Evolutionary conservation across 64 coral and sea anemone genomes (phyloP), one percentile per base, ranked within the genome.

Genomic region (Porites lutea): DNA sequence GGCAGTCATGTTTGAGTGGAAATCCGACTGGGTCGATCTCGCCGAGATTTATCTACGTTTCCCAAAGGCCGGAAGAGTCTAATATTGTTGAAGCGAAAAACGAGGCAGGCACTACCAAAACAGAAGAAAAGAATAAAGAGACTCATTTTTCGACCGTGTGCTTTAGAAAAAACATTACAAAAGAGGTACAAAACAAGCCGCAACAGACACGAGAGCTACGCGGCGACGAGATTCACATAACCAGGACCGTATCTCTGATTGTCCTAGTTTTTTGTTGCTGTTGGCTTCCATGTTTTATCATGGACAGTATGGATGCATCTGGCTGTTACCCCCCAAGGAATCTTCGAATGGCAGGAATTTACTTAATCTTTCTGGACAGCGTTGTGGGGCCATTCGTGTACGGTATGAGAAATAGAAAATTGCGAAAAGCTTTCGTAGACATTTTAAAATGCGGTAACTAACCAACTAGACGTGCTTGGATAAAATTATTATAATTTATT

Each of bases 281-380:
- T 57, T 93, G 92, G 92, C 52, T 88, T 49, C 92, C 92, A 63
- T 75, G 75, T 73, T 88, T 81, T 71, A 2, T 93, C 49, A 80
- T 88, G 65, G 86, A 89, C 53, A 80, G 55, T 13, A 71, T 93
- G 82, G 92, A 88, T 18, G 27, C 92, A 6, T 44, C 54, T 13
- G 64, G 74, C 13, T 46, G 79, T 49, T 55, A 27, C 43, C 61
- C 82, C 19, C 77, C 86, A 51, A 93, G 92, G 68, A 58, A 43
- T 16, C 16, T 81, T 8, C 50, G 84, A 48, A 61, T 93, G 18
- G 54, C 66, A 12, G 86, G 92, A 48, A 88, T 93, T 65, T 93
- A 89, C 66, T 89, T 87, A 19, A 71, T 93, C 4, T 71, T 81
- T 19, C 52, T 89, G 76, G 86, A 93, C 54, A 65, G 54, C 12